Conservation (phyloP, 2,888 invertebrate species). For the Himalopsyche japonica region DNA sequence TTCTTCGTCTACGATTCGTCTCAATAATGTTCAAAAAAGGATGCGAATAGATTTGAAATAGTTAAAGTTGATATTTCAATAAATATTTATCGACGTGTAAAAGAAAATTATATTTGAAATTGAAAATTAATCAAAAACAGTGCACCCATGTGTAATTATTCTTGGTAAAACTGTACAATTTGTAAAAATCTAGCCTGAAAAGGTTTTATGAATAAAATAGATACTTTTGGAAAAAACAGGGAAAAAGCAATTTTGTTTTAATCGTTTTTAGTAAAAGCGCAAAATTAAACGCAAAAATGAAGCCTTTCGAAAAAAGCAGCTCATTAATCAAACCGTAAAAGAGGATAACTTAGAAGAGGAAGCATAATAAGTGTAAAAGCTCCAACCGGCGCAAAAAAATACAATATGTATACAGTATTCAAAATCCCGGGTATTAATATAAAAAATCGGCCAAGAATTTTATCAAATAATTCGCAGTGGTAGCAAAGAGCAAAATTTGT, state of each 20-base stretch:
- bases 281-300: not conserved
- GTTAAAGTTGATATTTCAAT: too few species aligned
- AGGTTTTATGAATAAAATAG: not conserved
- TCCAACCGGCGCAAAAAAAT: not conserved
- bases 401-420: not conserved
- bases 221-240: not conserved
- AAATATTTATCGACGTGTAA: too few species aligned
- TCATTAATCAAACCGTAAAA: constrained; percentile 7
- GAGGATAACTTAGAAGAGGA: not conserved
- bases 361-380: not conserved
- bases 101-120: too few species aligned
- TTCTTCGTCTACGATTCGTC: too few species aligned
- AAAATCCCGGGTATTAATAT: constrained; percentile 23
- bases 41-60: too few species aligned
- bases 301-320: not conserved
- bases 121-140: too few species aligned
- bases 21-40: too few species aligned
- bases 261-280: not conserved
- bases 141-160: too few species aligned
- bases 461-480: constrained; percentile 34
- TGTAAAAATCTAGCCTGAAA: not conserved
- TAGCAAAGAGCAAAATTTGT: constrained; percentile 32
- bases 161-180: not conserved
- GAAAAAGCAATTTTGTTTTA: not conserved
- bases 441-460: constrained; percentile 31